Evolutionary conservation across 2,888 invertebrate genomes (phyloP).

Genomic region (Rhingia campestris): DNA sequence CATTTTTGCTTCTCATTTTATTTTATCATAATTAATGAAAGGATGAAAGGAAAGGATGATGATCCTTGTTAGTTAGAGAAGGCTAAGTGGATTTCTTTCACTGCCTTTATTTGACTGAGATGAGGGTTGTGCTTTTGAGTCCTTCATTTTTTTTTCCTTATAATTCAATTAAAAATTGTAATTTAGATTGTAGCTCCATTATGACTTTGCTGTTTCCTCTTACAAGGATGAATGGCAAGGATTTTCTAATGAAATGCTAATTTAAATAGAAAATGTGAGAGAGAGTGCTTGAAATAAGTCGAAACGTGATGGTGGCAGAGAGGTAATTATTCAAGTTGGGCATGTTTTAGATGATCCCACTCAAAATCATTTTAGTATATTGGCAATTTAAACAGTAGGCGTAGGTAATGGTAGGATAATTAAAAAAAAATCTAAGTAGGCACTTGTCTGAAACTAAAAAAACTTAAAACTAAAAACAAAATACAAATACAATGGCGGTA

Average conservation of each 20-base stretch:
- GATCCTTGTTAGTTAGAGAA: slow-evolving; percentile 64
- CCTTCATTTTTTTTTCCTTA: slow-evolving; percentile 22
- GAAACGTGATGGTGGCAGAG: not conserved
- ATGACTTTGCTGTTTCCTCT: slow-evolving; percentile 38
- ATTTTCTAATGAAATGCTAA: slow-evolving; percentile 63
- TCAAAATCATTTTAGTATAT: too few species aligned
- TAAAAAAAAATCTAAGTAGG: too few species aligned
- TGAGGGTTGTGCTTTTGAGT: slow-evolving; percentile 61
- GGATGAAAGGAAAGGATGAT: slow-evolving; percentile 70
- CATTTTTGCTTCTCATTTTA: slow-evolving; percentile 66
- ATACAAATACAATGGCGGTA: too few species aligned
- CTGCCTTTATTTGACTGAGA: slow-evolving; percentile 49
- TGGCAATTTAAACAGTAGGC: too few species aligned
- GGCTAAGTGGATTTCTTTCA: slow-evolving; percentile 59
- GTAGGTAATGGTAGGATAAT: too few species aligned
- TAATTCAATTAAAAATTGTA: slow-evolving; percentile 74
- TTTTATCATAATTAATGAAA: slow-evolving; percentile 73
- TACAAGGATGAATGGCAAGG: slow-evolving; percentile 18
- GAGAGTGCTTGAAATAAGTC: slow-evolving; percentile 8
- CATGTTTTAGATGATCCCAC: too few species aligned
- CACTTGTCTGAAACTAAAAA: too few species aligned
- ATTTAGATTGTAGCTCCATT: slow-evolving; percentile 69
- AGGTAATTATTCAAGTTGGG: not conserved
- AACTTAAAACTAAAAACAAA: too few species aligned
- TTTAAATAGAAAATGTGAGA: slow-evolving; percentile 34